A percentile compares a stretch with the other conserved stretches of the same genome.
Conservation (phyloP, 1,140 invertebrate species). For the Drosophila hydei region DNA sequence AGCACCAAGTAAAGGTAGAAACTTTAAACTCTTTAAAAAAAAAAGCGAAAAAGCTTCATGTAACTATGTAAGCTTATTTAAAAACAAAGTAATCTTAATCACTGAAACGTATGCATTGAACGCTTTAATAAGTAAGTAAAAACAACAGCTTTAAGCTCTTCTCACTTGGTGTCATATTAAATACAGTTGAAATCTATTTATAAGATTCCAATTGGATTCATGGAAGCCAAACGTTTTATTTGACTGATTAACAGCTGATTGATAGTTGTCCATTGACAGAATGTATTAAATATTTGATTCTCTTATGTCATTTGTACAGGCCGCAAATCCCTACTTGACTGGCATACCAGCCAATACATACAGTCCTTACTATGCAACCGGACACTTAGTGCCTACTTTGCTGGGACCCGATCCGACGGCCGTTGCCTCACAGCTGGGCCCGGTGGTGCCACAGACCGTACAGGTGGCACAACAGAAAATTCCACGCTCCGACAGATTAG, state of each 20-base stretch:
- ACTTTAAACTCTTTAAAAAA: too few species aligned
- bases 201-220: too few species aligned
- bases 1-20: too few species aligned
- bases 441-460: conserved; percentile 92
- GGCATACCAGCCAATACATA: conserved; percentile 93
- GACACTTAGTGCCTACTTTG: conserved; percentile 93
- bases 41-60: too few species aligned
- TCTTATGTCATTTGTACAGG: conserved; percentile 84
- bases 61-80: too few species aligned
- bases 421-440: conserved; percentile 90
- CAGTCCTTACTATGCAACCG: conserved; percentile 94
- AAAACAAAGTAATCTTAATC: too few species aligned
- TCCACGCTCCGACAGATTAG: conserved; percentile 96
- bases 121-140: too few species aligned
- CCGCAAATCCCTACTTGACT: conserved; percentile 94
- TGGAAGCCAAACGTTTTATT: too few species aligned
- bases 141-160: too few species aligned
- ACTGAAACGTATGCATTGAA: too few species aligned
- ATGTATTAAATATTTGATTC: conserved; percentile 10
- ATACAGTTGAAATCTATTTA: too few species aligned
- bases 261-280: conserved; percentile 56
- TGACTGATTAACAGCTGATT: conserved; percentile 6
- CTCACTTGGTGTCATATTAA: too few species aligned
- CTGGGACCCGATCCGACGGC: conserved; percentile 91
- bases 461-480: conserved; percentile 94